Base-by-base conservation (phyloP, 2,113 vertebrate genomes). In the Corydoras maculifer region DNA sequence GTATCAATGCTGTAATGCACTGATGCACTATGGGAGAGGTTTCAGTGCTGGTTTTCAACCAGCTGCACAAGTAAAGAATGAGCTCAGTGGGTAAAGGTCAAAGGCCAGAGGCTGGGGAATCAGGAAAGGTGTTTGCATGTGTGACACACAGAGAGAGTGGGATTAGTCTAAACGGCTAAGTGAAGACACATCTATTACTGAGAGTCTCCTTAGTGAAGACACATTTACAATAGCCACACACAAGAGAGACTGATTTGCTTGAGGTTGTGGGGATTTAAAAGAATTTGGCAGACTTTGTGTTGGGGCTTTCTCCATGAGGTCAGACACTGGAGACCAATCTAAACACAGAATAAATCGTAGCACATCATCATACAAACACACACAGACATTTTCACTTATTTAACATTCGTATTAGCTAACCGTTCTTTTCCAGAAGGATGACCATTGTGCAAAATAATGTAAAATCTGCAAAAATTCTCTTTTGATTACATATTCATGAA, bases 141-240 rank as follows among this genome's bases (percentile, higher is more conserved):
- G 14, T 58, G 62, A 71, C 53, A 50, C 12, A 55, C 8, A 54
- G 58, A 59, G 55, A 18, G 68, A 32, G 62, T 43, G 43, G 57
- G 50, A 74, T 68, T 62, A 62, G 31, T 43, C 32, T 54, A 68
- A 62, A 62, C 6, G 18, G 65, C 49, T 35, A 43, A 51, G 81
- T 73, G 73, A 81, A 81, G 75, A 81, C 75, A 81, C 77, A 69
- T 69, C 69, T 66, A 82, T 84, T 74, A 77, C 51, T 31, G 14
- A 72, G 48, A 35, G 54, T 30, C 63, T 78, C 61, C 62, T 59
- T 60, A 62, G 57, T 65, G 50, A 48, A 69, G 12, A 72, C 68
- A 74, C 64, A 70, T 57, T 65, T 67, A 62, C 32, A 60, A 60
- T 54, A 73, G 58, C 9, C 53, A 73, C 48, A 49, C 58, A 62